phyloP scores from a whole-genome alignment of 2,888 invertebrate genomes.

The Drosophila neoperkinsi region DNA sequence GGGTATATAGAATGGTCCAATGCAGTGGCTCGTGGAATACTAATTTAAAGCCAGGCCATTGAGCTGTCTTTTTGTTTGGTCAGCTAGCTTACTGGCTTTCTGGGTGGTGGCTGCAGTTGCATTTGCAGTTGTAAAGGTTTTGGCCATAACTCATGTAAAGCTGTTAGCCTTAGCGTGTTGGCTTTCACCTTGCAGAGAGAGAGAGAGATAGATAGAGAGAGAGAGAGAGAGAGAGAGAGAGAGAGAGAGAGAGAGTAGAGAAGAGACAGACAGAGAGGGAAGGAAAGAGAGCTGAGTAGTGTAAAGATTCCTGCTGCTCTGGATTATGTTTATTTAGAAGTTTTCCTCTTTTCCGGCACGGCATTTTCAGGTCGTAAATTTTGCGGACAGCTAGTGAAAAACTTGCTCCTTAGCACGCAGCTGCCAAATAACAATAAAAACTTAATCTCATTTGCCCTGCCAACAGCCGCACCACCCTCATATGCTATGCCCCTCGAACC shows the following conservation, averaged over 20 bases:
- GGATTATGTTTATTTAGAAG: constrained; percentile 47
- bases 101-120: constrained; percentile 5
- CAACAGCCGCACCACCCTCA: neutral
- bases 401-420: constrained; percentile 28
- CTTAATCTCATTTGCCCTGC: constrained; percentile 35
- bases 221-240: neutral
- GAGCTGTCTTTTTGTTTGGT: constrained; percentile 19
- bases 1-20: constrained; percentile 25
- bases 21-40: constrained; percentile 27
- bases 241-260: neutral
- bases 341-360: constrained; percentile 25
- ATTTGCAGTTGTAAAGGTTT: constrained; percentile 16
- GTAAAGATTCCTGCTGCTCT: constrained; percentile 19
- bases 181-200: constrained; percentile 28
- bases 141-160: constrained; percentile 33
- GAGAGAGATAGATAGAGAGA: neutral
- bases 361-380: constrained; percentile 40
- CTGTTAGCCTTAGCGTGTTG: constrained; percentile 11
- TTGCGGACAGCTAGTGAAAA: constrained; percentile 7
- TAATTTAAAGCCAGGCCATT: constrained; percentile 36
- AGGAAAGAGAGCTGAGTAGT: neutral
- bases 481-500: neutral
- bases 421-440: constrained; percentile 42
- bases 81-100: constrained; percentile 14
- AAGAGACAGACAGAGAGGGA: neutral